A percentile compares a stretch with the other conserved stretches of the same genome.
phyloP scores from a whole-genome alignment of 2,888 invertebrate species.

The Meteorus colon region DNA sequence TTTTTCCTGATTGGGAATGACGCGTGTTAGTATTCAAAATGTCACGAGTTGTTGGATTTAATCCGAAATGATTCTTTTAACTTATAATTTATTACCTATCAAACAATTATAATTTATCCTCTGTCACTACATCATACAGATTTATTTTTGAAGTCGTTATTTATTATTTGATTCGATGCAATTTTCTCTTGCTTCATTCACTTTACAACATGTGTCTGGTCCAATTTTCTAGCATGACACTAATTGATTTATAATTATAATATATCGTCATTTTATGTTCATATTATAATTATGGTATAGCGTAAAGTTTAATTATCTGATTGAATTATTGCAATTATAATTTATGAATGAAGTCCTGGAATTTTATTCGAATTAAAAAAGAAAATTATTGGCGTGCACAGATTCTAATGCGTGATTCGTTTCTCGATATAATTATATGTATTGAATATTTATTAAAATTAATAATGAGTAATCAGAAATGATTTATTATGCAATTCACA shows the following conservation, averaged over 20 bases:
- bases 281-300: neutral
- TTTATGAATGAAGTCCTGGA: neutral
- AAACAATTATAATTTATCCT: constrained; percentile 18
- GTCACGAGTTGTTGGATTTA: neutral
- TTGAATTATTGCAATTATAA: neutral
- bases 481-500: constrained; percentile 75
- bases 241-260: neutral
- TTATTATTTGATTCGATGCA: constrained; percentile 45
- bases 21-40: constrained; percentile 8
- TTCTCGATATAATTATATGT: neutral
- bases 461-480: neutral
- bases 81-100: neutral
- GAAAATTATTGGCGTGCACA: neutral
- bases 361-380: neutral
- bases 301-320: neutral
- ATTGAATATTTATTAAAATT: constrained; percentile 12
- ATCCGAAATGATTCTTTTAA: neutral
- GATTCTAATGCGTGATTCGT: neutral
- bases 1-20: constrained; percentile 13
- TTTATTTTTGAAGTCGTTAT: neutral
- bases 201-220: constrained; percentile 1
- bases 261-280: neutral
- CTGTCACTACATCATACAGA: neutral
- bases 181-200: neutral
- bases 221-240: neutral